Conservation (phyloP, 2,797 vertebrate species). For the Pempheris klunzingeri region DNA sequence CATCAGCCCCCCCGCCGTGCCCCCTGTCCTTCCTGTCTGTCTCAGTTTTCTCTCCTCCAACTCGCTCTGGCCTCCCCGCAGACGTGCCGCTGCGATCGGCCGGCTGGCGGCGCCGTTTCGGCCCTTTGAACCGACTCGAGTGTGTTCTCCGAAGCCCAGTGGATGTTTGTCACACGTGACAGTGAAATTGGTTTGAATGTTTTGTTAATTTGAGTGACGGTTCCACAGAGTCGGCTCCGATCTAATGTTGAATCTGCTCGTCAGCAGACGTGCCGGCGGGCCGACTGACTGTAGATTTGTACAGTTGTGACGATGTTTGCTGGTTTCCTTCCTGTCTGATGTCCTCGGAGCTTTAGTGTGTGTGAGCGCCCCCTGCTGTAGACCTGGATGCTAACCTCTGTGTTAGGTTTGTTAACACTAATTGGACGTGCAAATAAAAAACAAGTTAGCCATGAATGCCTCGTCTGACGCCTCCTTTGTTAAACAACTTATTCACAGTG, state of each 20-base stretch:
- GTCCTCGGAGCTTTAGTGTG: constrained; percentile 72
- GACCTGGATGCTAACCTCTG: constrained; percentile 89
- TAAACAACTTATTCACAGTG: no score
- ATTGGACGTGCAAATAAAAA: constrained; percentile 94
- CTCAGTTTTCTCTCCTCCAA: constrained; percentile 15
- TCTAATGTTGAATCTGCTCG: no score
- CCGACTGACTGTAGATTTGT: constrained; percentile 68
- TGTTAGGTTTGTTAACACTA: constrained; percentile 91
- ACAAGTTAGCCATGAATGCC: constrained; percentile 69
- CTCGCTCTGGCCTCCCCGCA: constrained; percentile 24
- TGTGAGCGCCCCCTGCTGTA: constrained; percentile 78
- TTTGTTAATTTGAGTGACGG: background rate
- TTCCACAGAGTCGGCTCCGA: background rate
- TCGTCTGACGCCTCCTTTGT: background rate
- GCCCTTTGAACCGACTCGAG: background rate
- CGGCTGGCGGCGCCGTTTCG: constrained; percentile 40
- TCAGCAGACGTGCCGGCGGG: no score
- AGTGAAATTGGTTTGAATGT: background rate
- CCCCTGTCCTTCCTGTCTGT: background rate
- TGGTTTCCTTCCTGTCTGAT: constrained; percentile 56
- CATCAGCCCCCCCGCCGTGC: constrained; percentile 1
- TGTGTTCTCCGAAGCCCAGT: constrained; percentile 28
- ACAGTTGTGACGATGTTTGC: constrained; percentile 64
- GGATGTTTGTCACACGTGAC: constrained; percentile 8
- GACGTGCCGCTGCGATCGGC: background rate